Evolutionary conservation across 2,888 invertebrate genomes (phyloP), one percentile per base, ranked within the genome.

Genomic region (Ophion ellenae): DNA sequence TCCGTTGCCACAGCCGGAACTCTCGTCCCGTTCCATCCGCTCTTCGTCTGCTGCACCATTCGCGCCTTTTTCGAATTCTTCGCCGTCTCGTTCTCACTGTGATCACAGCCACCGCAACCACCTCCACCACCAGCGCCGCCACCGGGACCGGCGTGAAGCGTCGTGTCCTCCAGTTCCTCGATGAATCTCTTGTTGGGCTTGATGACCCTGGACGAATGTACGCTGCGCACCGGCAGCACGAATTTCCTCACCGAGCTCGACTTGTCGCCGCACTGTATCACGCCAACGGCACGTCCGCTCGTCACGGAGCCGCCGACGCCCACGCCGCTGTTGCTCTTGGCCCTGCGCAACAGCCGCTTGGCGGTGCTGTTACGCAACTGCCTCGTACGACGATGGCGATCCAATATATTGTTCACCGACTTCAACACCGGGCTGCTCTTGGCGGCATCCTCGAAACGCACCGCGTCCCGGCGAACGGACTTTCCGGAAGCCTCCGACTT

Each of bases 121-220:
- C 40, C 40, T 5, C 14, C 14, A 3, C 47, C 47, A 47, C 47
- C 14, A 47, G 2, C 47, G 14, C 47, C 86, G 3, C 3, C 14
- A 10, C 3, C 14, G 2, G 47, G 14, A 17, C 11, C 47, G 10
- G 14, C 47, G 47, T 47, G 47, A 14, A 47, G 47, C 85, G 93
- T 84, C 87, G 92, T 86, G 66, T 94, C 94, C 91, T 96, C 96
- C 87, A 96, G 96, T 85, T 96, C 96, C 91, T 97, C 97, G 80
- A 97, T 96, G 91, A 98, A 97, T 88, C 97, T 96, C 94, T 98
- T 98, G 92, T 97, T 98, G 63, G 98, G 98, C 93, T 97, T 98
- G 78, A 98, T 98, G 66, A 97, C 97, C 88, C 98, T 95, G 6
- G 97, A 97, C 64, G 98, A 98, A 93, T 98, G 97, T 20, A 96